Evolutionary conservation across 2,888 invertebrate species (phyloP).

Genomic region (Teleiodes luculella): DNA sequence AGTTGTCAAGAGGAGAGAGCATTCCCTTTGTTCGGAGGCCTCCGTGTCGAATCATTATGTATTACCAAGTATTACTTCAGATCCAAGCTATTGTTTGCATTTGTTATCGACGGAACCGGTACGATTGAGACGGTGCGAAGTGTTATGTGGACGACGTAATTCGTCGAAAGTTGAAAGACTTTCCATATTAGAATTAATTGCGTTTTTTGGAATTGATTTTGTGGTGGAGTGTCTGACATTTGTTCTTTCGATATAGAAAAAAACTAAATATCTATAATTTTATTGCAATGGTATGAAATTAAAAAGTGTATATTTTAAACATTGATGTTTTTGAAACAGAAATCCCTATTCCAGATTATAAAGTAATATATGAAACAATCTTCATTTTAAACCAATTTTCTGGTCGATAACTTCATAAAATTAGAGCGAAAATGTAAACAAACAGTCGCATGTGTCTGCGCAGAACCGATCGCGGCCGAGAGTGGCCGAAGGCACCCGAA

Average conservation of each 20-base stretch:
- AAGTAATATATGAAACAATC: neutral
- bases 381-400: neutral
- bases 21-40: neutral
- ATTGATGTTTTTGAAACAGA: too few species aligned
- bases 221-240: too few species aligned
- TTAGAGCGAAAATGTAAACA: neutral
- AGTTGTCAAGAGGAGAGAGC: neutral
- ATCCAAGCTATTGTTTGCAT: conserved; percentile 11
- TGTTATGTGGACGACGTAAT: neutral
- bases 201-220: too few species aligned
- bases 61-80: neutral
- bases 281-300: too few species aligned
- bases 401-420: neutral
- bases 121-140: neutral
- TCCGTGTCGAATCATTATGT: neutral
- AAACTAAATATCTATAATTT: too few species aligned
- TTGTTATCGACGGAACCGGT: conserved; percentile 8
- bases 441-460: neutral
- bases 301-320: too few species aligned
- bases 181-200: too few species aligned
- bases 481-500: conserved; percentile 11
- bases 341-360: too few species aligned
- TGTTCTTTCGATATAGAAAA: too few species aligned
- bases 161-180: too few species aligned
- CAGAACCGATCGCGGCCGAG: neutral